A percentile compares a stretch with the other conserved stretches of the same genome.
phyloP scores from a whole-genome alignment of 1,140 invertebrate genomes.

The Cyphomyrmex costatus region DNA sequence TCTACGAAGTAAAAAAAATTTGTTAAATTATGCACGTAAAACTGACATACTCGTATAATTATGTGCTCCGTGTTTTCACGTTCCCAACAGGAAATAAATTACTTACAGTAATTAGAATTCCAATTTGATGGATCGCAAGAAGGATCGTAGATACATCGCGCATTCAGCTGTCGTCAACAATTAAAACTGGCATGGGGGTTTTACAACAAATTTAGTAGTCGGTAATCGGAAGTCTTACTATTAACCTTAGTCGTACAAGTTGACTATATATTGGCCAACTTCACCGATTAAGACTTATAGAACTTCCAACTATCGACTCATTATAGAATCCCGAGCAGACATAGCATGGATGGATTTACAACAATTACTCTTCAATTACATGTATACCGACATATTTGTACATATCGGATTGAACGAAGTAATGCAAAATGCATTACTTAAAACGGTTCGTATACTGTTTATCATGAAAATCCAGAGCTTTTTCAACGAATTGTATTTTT shows the following conservation, averaged over 20 bases:
- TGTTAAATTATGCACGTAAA: too few relatives aligned
- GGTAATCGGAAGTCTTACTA: too few relatives aligned
- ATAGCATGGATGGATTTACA: slow-evolving; percentile 13
- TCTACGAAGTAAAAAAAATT: neutral
- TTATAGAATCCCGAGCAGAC: too few relatives aligned
- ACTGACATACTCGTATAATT: too few relatives aligned
- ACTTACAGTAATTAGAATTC: neutral
- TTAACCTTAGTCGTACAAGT: too few relatives aligned
- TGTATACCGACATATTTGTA: slow-evolving; percentile 11
- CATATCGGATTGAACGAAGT: slow-evolving; percentile 3
- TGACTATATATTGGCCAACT: too few relatives aligned
- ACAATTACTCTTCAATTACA: slow-evolving; percentile 18
- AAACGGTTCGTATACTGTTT: neutral
- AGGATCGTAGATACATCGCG: neutral
- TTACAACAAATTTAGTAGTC: too few relatives aligned
- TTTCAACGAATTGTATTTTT: neutral
- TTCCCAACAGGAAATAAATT: neutral
- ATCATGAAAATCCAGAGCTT: slow-evolving; percentile 3
- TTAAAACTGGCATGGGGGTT: slow-evolving; percentile 1
- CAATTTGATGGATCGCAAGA: too few relatives aligned
- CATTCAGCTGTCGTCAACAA: slow-evolving; percentile 29
- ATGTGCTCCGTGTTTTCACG: neutral
- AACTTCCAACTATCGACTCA: too few relatives aligned
- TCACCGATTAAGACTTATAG: too few relatives aligned
- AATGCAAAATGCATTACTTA: slow-evolving; percentile 8